These are phyloP conservation scores for Idaea straminata DNA, from an alignment of 2,888 invertebrate species.

Conservation along the genomic window DNA sequence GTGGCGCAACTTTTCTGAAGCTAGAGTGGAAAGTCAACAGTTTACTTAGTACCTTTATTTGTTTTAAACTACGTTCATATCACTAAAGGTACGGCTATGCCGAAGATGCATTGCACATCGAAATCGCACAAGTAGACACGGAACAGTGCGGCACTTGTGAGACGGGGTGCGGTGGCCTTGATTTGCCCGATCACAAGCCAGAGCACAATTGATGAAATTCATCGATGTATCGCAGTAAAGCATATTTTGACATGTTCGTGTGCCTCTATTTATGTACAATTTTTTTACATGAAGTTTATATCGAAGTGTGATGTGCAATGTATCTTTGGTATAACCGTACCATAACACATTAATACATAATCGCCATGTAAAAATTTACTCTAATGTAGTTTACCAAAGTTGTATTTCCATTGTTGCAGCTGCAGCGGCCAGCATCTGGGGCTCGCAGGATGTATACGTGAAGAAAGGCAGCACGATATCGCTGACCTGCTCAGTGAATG, in stretches of 20 bases:
- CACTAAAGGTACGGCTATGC: neutral
- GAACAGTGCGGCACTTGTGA: too few species aligned
- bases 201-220: too few species aligned
- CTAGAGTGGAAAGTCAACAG: neutral
- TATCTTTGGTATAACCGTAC: neutral
- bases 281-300: too few species aligned
- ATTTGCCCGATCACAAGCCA: too few species aligned
- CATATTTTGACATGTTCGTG: too few species aligned
- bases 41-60: neutral
- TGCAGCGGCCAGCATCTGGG: slow-evolving; percentile 91
- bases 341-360: neutral
- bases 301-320: too few species aligned
- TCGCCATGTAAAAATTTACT: neutral
- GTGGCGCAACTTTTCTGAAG: neutral
- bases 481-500: slow-evolving; percentile 92
- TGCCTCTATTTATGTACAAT: too few species aligned
- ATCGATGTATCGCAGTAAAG: too few species aligned
- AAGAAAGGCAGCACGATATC: slow-evolving; percentile 95
- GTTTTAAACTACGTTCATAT: neutral
- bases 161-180: too few species aligned
- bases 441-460: slow-evolving; percentile 92
- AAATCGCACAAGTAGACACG: too few species aligned
- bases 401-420: slow-evolving; percentile 81
- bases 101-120: too few species aligned
- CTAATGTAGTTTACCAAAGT: slow-evolving; percentile 24